Percentiles rank a stretch among this genome's conserved stretches.
phyloP scores from a whole-genome alignment of 2,888 invertebrate genomes.

The Nomada fucata region DNA sequence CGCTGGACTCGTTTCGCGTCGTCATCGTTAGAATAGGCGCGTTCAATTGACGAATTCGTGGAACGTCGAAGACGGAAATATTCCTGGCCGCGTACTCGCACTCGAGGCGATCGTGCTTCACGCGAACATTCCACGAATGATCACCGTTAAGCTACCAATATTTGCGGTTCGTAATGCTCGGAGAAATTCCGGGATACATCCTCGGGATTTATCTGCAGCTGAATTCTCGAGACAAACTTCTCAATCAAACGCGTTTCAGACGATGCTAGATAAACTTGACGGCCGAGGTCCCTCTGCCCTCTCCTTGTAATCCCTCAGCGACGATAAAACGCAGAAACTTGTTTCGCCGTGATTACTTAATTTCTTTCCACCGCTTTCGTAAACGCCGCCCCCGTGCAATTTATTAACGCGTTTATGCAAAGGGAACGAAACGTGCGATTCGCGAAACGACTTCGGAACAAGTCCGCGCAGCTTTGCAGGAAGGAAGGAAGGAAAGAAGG shows the following conservation, averaged over 20 bases:
- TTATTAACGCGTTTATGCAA: slow-evolving; percentile 9
- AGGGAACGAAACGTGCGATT: neutral
- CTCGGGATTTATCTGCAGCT: slow-evolving; percentile 19
- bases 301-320: neutral
- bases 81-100: slow-evolving; percentile 7
- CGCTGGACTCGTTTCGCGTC: neutral
- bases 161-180: slow-evolving; percentile 36
- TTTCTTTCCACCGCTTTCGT: neutral
- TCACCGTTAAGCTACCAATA: slow-evolving; percentile 50
- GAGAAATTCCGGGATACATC: slow-evolving; percentile 15
- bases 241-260: neutral
- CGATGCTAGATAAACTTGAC: neutral
- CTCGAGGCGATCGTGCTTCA: slow-evolving; percentile 27
- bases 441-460: slow-evolving; percentile 9
- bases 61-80: slow-evolving; percentile 16
- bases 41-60: slow-evolving; percentile 14
- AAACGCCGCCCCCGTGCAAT: neutral
- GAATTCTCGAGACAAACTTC: slow-evolving; percentile 20
- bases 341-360: neutral
- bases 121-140: slow-evolving; percentile 20
- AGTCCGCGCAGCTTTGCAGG: neutral
- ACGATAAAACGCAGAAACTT: neutral
- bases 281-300: neutral
- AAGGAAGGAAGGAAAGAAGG: neutral
- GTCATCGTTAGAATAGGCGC: neutral